Conservation (phyloP, 2,888 invertebrate genomes). For the Callyntrura sp. region DNA sequence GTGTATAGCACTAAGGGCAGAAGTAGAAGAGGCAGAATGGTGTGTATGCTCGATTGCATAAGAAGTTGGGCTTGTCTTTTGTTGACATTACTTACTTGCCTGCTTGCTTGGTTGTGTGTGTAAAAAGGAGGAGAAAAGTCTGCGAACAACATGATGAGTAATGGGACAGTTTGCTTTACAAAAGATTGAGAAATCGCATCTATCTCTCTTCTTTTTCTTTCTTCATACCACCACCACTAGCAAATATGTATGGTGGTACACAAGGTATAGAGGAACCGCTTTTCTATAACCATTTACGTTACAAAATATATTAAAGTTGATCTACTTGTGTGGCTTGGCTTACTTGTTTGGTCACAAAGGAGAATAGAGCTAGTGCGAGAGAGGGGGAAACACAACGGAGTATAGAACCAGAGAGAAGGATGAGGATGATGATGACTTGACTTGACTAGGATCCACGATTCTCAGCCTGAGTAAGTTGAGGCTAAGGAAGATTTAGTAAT, state of each 20-base stretch:
- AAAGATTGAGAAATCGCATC: constrained; percentile 73
- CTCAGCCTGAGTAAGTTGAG: constrained; percentile 56
- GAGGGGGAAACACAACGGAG: neutral
- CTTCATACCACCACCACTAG: neutral
- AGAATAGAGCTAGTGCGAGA: neutral
- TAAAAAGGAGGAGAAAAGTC: constrained; percentile 61
- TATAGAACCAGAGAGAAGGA: constrained; percentile 1
- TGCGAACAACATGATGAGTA: constrained; percentile 67
- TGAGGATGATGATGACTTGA: constrained; percentile 40
- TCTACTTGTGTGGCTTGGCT: constrained; percentile 44
- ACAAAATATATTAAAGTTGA: constrained; percentile 54
- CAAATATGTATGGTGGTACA: neutral
- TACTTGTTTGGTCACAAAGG: constrained; percentile 48
- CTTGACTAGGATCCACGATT: neutral
- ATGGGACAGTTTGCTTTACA: constrained; percentile 72
- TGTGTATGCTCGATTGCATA: constrained; percentile 65
- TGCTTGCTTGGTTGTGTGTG: constrained; percentile 24
- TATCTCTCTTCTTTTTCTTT: constrained; percentile 52
- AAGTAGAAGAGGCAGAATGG: neutral
- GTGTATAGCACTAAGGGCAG: neutral
- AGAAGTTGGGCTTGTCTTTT: constrained; percentile 67
- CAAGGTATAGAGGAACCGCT: neutral
- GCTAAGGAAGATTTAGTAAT: constrained; percentile 74
- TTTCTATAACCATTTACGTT: constrained; percentile 17
- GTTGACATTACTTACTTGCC: constrained; percentile 62